Evolutionary conservation across 1,140 invertebrate species (phyloP).

Genomic region (Panagrolaimus sp.): DNA sequence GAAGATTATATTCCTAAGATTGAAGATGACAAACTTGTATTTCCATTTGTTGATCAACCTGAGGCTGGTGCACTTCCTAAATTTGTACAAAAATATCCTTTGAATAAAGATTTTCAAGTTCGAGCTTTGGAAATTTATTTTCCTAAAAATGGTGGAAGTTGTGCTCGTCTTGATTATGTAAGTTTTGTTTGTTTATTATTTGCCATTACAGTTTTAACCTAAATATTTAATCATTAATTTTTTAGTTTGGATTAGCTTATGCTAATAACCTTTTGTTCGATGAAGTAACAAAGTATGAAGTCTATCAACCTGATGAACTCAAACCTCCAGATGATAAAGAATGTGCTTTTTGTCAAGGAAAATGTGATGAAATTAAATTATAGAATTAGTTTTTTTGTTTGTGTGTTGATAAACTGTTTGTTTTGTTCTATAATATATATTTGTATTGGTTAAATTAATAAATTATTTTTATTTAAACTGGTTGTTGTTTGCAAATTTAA

Average conservation of each 20-base stretch:
- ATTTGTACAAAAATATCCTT: not conserved
- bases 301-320: too few relatives aligned
- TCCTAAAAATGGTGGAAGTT: not conserved
- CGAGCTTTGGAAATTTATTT: not conserved
- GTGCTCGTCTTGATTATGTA: constrained; percentile 10
- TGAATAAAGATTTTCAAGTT: not conserved
- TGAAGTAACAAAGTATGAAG: too few relatives aligned
- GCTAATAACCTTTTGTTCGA: not conserved
- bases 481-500: too few relatives aligned
- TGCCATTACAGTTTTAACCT: not conserved
- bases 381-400: too few relatives aligned
- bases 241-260: not conserved
- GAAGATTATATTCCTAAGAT: not conserved
- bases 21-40: not conserved
- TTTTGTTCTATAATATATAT: too few relatives aligned
- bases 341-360: too few relatives aligned
- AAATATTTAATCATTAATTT: too few relatives aligned
- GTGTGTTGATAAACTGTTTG: too few relatives aligned
- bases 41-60: not conserved
- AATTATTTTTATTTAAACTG: too few relatives aligned
- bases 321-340: too few relatives aligned
- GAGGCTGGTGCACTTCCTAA: not conserved
- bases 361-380: too few relatives aligned
- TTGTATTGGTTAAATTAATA: too few relatives aligned
- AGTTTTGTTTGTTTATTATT: not conserved